A percentile compares a stretch with the other conserved stretches of the same genome.
Conservation (phyloP, 2,888 invertebrate genomes). For the Baronia brevicornis region DNA sequence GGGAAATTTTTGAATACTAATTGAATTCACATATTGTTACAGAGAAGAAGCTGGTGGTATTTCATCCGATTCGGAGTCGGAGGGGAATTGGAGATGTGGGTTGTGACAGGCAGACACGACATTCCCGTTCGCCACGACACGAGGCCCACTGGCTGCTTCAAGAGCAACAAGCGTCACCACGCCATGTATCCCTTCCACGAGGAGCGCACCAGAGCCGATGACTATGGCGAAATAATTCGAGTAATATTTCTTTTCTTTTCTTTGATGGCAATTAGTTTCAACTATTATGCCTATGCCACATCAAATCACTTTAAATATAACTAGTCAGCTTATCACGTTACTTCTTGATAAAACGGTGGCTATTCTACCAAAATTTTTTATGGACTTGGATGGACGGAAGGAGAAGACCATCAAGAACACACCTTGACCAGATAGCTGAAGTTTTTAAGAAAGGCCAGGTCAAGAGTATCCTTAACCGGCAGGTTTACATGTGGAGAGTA, state of each 20-base stretch:
- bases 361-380: no score
- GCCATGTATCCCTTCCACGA: slow-evolving; percentile 98
- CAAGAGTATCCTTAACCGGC: no score
- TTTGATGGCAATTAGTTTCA: no score
- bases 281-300: no score
- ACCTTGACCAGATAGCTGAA: no score
- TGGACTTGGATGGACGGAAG: no score
- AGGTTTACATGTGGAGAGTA: no score
- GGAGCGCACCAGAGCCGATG: slow-evolving; percentile 93
- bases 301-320: no score
- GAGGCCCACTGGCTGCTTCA: slow-evolving; percentile 63
- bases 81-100: slow-evolving; percentile 89
- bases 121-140: slow-evolving; percentile 86
- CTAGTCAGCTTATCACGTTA: no score
- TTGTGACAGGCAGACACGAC: slow-evolving; percentile 91
- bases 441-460: no score
- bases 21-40: slow-evolving; percentile 22
- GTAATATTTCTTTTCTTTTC: slow-evolving; percentile 30
- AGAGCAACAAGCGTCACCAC: slow-evolving; percentile 89
- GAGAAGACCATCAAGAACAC: no score
- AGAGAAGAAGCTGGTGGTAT: slow-evolving; percentile 82
- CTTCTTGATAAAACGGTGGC: no score
- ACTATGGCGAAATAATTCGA: slow-evolving; percentile 96
- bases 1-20: background rate
- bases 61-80: slow-evolving; percentile 85